Evolutionary conservation across 2,888 invertebrate species (phyloP).

Genomic region (Drosophila flavopinicola): DNA sequence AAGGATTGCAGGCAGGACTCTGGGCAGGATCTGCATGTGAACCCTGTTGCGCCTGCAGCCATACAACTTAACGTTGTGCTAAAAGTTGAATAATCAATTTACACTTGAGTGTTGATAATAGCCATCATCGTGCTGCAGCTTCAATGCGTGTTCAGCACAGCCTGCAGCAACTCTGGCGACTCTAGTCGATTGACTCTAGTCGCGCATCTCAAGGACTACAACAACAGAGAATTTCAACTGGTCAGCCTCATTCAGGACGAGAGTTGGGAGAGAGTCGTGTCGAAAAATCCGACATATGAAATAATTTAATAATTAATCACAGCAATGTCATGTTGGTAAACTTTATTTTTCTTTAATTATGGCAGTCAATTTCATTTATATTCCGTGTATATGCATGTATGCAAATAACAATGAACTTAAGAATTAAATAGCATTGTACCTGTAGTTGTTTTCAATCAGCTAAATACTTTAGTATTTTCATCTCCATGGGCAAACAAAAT

Average conservation of each 20-base stretch:
- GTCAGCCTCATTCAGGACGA: background rate
- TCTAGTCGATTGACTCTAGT: constrained; percentile 3
- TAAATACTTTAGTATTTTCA: too few relatives aligned
- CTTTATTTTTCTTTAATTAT: too few relatives aligned
- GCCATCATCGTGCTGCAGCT: constrained; percentile 38
- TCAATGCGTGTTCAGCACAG: constrained; percentile 1
- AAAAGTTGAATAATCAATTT: constrained; percentile 75
- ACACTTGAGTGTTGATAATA: constrained; percentile 68
- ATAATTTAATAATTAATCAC: too few relatives aligned
- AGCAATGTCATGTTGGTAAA: too few relatives aligned
- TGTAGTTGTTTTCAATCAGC: too few relatives aligned
- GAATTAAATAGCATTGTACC: too few relatives aligned
- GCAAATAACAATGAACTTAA: too few relatives aligned
- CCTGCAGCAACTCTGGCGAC: background rate
- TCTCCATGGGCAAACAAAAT: too few relatives aligned
- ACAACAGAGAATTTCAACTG: constrained; percentile 29
- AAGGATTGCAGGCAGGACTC: constrained; percentile 17
- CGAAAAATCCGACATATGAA: too few relatives aligned
- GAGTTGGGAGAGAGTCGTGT: constrained; percentile 13
- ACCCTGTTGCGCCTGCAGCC: constrained; percentile 31
- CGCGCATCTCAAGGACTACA: constrained; percentile 3
- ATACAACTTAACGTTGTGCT: constrained; percentile 48
- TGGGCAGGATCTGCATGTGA: constrained; percentile 12
- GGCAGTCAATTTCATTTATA: too few relatives aligned
- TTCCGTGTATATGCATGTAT: too few relatives aligned